Percentiles rank a stretch among this genome's conserved stretches.
Evolutionary conservation across 2,113 vertebrate species (phyloP).

Genomic region (Hippopotamus amphibius): DNA sequence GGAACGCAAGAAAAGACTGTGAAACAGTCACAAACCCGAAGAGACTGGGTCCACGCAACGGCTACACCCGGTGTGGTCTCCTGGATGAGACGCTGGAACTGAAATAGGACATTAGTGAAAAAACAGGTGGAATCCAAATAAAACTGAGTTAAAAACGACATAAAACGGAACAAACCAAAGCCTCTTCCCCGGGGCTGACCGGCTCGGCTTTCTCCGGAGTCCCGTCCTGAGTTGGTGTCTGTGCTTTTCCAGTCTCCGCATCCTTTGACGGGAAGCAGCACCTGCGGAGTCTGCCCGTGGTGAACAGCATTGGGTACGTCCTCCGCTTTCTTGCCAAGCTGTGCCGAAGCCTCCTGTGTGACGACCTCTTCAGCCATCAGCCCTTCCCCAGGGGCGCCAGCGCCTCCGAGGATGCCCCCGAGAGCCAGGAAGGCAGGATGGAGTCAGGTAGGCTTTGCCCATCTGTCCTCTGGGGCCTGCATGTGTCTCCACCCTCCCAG

Average conservation of each 20-base stretch:
- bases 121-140: neutral
- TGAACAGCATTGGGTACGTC: slow-evolving; percentile 96
- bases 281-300: slow-evolving; percentile 94
- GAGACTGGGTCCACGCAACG: fast-evolving
- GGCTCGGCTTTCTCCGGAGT: neutral
- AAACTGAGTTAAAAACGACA: neutral
- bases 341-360: slow-evolving; percentile 95
- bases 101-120: neutral
- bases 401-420: slow-evolving; percentile 79
- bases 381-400: slow-evolving; percentile 89
- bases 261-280: slow-evolving; percentile 98
- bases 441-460: slow-evolving; percentile 84
- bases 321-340: slow-evolving; percentile 98
- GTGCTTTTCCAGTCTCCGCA: slow-evolving; percentile 89
- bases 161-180: neutral
- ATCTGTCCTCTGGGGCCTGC: neutral
- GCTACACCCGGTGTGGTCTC: fast-evolving
- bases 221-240: neutral
- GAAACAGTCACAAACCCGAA: neutral
- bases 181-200: neutral
- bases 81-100: neutral
- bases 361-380: slow-evolving; percentile 97
- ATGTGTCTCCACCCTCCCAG: fast-evolving
- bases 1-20: neutral
- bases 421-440: slow-evolving; percentile 73